Conservation (phyloP, 2,797 vertebrate genomes). For the Acipenser oxyrinchus region DNA sequence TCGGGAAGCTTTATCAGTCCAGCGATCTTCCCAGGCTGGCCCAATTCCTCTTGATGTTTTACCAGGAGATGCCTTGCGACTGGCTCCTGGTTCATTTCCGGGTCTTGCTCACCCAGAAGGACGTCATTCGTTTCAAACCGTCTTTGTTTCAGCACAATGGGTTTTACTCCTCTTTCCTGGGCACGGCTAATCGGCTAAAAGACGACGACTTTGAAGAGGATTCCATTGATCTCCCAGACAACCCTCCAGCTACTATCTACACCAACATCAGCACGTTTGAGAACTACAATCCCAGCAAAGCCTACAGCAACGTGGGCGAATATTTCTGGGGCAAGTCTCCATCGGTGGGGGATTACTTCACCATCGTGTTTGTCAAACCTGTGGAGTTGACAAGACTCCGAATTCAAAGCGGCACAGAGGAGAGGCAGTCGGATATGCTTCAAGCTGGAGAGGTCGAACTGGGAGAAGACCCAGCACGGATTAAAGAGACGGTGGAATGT, state of each 20-base stretch:
- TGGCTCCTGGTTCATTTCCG: slow-evolving; percentile 71
- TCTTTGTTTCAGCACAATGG: slow-evolving; percentile 73
- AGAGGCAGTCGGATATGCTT: slow-evolving; percentile 46
- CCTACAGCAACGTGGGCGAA: slow-evolving; percentile 48
- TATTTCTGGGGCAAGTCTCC: slow-evolving; percentile 74
- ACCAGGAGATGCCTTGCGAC: slow-evolving; percentile 77
- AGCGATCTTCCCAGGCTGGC: slow-evolving; percentile 60
- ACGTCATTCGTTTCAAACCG: slow-evolving; percentile 57
- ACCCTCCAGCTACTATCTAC: slow-evolving; percentile 50
- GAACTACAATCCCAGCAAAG: slow-evolving; percentile 49
- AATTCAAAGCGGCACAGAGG: slow-evolving; percentile 53
- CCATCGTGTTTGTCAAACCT: slow-evolving; percentile 48
- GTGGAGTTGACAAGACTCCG: slow-evolving; percentile 40
- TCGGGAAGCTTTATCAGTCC: slow-evolving; percentile 75
- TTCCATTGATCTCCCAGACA: slow-evolving; percentile 29
- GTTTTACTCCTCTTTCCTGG: slow-evolving; percentile 61
- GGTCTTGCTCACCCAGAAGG: slow-evolving; percentile 60
- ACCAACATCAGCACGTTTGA: slow-evolving; percentile 51
- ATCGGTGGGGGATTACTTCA: slow-evolving; percentile 47
- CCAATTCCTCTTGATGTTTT: slow-evolving; percentile 76
- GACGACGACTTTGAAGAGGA: slow-evolving; percentile 52
- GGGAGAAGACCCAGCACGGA: slow-evolving; percentile 30
- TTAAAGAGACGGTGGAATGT: slow-evolving; percentile 30
- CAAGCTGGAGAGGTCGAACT: slow-evolving; percentile 58
- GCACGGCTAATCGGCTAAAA: slow-evolving; percentile 57